These are phyloP conservation scores for Agelastica alni DNA, from an alignment of 2,888 invertebrate species.

Conservation along the genomic window DNA sequence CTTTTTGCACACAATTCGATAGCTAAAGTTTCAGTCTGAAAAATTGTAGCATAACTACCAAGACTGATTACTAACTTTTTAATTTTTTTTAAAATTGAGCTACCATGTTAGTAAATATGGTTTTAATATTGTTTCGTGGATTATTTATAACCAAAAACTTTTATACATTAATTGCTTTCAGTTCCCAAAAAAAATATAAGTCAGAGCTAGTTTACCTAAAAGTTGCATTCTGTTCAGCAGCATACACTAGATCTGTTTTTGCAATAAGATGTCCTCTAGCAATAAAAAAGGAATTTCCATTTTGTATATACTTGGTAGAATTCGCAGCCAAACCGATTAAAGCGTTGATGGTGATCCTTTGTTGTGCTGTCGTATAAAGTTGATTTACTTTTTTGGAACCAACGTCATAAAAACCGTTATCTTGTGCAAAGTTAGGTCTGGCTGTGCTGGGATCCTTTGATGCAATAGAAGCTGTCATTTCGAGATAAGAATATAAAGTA, in stretches of 20 bases:
- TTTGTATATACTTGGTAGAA: constrained; percentile 57
- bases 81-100: too few relatives aligned
- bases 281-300: constrained; percentile 52
- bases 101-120: too few relatives aligned
- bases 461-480: constrained; percentile 57
- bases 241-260: constrained; percentile 66
- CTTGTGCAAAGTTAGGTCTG: constrained; percentile 58
- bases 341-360: constrained; percentile 46
- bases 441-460: constrained; percentile 58
- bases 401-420: constrained; percentile 57
- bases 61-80: too few relatives aligned
- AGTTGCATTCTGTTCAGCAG: constrained; percentile 62
- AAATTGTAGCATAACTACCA: too few relatives aligned
- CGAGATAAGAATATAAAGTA: constrained; percentile 61
- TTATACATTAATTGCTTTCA: too few relatives aligned
- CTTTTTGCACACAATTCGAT: too few relatives aligned
- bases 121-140: too few relatives aligned
- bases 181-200: too few relatives aligned
- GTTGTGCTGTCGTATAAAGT: constrained; percentile 46
- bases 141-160: too few relatives aligned
- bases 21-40: too few relatives aligned
- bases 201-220: constrained; percentile 61
- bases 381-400: constrained; percentile 39
- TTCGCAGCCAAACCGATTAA: constrained; percentile 42
- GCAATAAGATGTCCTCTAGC: constrained; percentile 67